Conservation (phyloP, 2,888 invertebrate genomes). For the Eremobia ochroleuca region DNA sequence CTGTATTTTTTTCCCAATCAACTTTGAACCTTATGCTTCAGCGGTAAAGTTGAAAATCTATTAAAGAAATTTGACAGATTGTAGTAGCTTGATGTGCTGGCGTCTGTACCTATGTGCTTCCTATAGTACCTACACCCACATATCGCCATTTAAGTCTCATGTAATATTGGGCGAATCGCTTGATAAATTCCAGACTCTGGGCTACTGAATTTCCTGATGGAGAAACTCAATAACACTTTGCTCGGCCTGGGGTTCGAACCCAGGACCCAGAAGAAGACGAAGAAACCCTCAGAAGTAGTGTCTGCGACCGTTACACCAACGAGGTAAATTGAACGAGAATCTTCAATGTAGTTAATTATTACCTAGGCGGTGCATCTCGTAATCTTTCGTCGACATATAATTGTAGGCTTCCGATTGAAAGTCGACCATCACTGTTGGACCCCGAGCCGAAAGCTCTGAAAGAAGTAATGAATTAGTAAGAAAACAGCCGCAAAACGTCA, state of each 20-base stretch:
- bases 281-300: not conserved
- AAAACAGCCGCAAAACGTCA: not conserved
- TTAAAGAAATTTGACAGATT: no score
- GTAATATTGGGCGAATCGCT: not conserved
- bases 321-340: not conserved
- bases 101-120: not conserved
- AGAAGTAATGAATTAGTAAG: constrained; percentile 49
- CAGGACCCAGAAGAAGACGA: not conserved
- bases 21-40: no score
- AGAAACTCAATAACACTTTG: not conserved
- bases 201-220: not conserved
- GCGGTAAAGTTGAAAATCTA: no score
- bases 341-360: constrained; percentile 26
- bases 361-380: constrained; percentile 88
- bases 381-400: constrained; percentile 85
- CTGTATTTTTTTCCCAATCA: no score
- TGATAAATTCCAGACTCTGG: not conserved
- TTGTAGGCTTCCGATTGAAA: constrained; percentile 88
- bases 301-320: not conserved
- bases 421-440: constrained; percentile 72
- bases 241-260: not conserved
- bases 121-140: not conserved
- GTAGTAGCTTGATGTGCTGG: no score
- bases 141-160: no score
- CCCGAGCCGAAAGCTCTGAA: constrained; percentile 77